phyloP scores from a whole-genome alignment of 2,113 vertebrate species.

The Salvelinus namaycush region DNA sequence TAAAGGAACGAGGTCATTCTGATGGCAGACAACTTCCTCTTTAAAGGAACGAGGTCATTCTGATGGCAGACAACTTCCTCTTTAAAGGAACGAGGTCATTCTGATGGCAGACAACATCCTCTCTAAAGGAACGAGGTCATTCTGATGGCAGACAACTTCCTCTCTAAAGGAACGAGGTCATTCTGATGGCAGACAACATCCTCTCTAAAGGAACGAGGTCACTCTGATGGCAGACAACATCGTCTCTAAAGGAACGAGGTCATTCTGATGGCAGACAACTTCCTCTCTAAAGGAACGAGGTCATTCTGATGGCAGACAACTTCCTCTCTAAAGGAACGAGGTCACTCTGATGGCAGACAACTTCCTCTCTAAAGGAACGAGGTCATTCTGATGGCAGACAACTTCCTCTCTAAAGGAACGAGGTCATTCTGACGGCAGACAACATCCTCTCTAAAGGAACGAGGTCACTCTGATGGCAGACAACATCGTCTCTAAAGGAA shows the following conservation, averaged over 20 bases:
- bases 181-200: no score
- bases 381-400: constrained; percentile 46
- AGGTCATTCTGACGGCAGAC: constrained; percentile 51
- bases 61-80: constrained; percentile 8
- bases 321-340: no score
- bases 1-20: no score
- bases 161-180: no score
- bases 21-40: no score
- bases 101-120: constrained; percentile 21
- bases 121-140: constrained; percentile 73
- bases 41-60: no score
- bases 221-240: neutral
- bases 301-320: constrained; percentile 36
- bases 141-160: constrained; percentile 21
- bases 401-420: constrained; percentile 68
- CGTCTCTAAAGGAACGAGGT: neutral
- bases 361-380: constrained; percentile 70
- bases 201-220: no score
- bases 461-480: no score
- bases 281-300: constrained; percentile 72
- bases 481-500: constrained; percentile 66
- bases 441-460: no score
- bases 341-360: no score
- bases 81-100: no score
- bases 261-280: no score